A percentile compares a stretch with the other conserved stretches of the same genome.
Conservation (phyloP, 2,888 invertebrate genomes). For the Nudaria mundana region DNA sequence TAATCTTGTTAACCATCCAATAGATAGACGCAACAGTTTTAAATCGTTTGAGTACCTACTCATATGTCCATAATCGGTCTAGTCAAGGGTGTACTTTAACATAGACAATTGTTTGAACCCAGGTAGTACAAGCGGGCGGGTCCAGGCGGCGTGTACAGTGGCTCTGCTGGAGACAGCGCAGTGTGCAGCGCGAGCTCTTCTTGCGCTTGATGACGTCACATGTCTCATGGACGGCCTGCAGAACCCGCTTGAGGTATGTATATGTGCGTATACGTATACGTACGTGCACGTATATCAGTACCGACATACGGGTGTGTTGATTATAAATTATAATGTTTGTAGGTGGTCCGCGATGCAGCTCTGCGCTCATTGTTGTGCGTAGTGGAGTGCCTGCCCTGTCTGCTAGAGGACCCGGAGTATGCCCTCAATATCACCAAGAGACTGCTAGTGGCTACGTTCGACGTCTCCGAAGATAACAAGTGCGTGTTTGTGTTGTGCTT, state of each 20-base stretch:
- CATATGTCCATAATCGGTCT: too few species aligned
- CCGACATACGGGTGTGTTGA: too few species aligned
- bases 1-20: too few species aligned
- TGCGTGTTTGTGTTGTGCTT: slow-evolving; percentile 31
- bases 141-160: slow-evolving; percentile 89
- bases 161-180: slow-evolving; percentile 91
- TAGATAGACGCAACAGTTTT: too few species aligned
- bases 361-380: slow-evolving; percentile 87
- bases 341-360: slow-evolving; percentile 89
- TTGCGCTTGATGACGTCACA: slow-evolving; percentile 85
- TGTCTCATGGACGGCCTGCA: slow-evolving; percentile 89
- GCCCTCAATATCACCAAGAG: slow-evolving; percentile 84
- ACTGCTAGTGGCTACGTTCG: slow-evolving; percentile 92
- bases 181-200: slow-evolving; percentile 86
- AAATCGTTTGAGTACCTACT: too few species aligned
- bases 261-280: too few species aligned
- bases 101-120: slow-evolving; percentile 4
- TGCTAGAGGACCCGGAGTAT: slow-evolving; percentile 80
- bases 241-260: slow-evolving; percentile 80
- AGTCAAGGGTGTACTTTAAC: too few species aligned
- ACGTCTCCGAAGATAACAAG: slow-evolving; percentile 88
- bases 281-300: too few species aligned
- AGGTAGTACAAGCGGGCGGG: slow-evolving; percentile 84
- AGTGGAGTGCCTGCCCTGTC: slow-evolving; percentile 86
- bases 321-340: too few species aligned